Evolutionary conservation across 2,888 invertebrate genomes (phyloP).

Genomic region (Caenorhabditis uteleia): DNA sequence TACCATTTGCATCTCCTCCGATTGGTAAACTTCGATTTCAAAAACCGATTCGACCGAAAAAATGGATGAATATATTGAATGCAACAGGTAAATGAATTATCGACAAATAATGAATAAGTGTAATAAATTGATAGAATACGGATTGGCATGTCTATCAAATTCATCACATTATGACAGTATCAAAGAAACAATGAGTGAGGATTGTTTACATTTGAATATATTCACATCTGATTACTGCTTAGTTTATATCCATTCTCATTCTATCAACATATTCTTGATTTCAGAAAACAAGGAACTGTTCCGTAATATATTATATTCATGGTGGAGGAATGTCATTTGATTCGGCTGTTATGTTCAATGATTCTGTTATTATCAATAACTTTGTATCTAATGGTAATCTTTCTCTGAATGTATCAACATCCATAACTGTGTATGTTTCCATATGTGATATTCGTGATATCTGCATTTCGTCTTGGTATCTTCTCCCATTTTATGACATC

Average conservation of each 20-base stretch:
- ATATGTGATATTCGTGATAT: constrained; percentile 53
- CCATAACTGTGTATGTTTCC: neutral
- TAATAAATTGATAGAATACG: no score
- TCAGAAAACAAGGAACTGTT: constrained; percentile 39
- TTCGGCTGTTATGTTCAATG: constrained; percentile 64
- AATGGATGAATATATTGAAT: constrained; percentile 49
- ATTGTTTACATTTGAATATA: constrained; percentile 12
- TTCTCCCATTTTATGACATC: constrained; percentile 44
- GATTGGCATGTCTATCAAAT: constrained; percentile 59
- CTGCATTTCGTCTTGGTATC: constrained; percentile 55
- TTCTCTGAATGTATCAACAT: no score
- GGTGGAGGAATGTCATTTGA: constrained; percentile 60
- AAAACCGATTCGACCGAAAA: constrained; percentile 30
- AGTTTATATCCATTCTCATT: neutral
- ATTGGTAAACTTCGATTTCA: constrained; percentile 55
- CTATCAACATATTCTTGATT: neutral
- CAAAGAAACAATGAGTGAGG: constrained; percentile 48
- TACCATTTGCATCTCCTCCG: constrained; percentile 59
- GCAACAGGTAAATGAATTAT: constrained; percentile 37
- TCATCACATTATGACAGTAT: constrained; percentile 46
- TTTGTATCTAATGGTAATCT: neutral
- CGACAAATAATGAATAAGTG: no score
- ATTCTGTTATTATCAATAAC: constrained; percentile 37
- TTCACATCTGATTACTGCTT: constrained; percentile 2
- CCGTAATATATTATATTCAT: constrained; percentile 59